Percentiles rank a stretch among this genome's conserved stretches.
Evolutionary conservation across 1,140 invertebrate genomes (phyloP).

Genomic region (Paraescarpia echinospica): DNA sequence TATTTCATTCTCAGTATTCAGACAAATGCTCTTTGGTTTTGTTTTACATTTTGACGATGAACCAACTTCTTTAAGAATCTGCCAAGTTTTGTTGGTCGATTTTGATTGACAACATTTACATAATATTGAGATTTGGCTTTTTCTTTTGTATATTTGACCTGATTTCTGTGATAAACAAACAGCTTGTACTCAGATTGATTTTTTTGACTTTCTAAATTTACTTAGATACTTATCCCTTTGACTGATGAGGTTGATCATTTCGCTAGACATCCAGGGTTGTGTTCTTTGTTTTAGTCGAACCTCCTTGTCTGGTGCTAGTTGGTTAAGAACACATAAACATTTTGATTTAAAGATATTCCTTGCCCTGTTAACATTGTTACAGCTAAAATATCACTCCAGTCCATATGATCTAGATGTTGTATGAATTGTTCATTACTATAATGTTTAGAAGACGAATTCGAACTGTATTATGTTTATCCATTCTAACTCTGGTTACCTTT

Average conservation of each 20-base stretch:
- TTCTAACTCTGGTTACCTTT: not conserved
- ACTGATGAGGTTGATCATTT: not conserved
- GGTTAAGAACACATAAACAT: not conserved
- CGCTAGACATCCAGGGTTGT: not conserved
- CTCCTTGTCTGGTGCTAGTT: not conserved
- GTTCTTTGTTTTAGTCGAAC: slow-evolving; percentile 12
- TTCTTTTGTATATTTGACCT: too few species aligned
- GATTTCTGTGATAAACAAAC: too few species aligned
- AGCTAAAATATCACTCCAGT: not conserved
- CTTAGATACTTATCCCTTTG: too few species aligned
- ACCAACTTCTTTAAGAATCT: not conserved
- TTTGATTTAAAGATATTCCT: too few species aligned
- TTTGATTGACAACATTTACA: slow-evolving; percentile 3
- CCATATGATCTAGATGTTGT: slow-evolving; percentile 5
- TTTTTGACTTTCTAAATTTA: too few species aligned
- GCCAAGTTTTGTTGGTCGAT: not conserved
- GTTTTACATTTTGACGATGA: too few species aligned
- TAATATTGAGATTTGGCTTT: not conserved
- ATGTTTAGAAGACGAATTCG: slow-evolving; percentile 8
- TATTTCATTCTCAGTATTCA: too few species aligned
- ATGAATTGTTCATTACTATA: slow-evolving; percentile 4
- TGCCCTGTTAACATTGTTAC: slow-evolving; percentile 6
- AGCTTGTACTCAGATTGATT: too few species aligned
- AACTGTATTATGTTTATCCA: not conserved
- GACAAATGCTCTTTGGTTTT: too few species aligned